phyloP scores from a whole-genome alignment of 2,113 vertebrate genomes.

The Struthio camelus region DNA sequence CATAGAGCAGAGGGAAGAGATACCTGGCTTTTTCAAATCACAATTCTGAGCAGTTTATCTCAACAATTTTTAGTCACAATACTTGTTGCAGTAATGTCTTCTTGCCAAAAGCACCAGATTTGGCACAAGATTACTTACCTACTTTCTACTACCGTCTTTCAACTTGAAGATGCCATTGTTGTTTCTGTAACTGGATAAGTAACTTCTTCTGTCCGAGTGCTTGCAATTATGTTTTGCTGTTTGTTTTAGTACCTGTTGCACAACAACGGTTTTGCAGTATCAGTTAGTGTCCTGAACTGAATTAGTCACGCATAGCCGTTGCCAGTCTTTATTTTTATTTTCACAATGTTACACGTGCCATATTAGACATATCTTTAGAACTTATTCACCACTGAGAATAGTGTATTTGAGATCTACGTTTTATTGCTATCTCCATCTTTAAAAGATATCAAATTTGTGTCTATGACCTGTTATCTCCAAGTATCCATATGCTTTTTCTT shows the following conservation, averaged over 20 bases:
- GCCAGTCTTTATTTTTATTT: neutral
- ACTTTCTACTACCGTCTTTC: neutral
- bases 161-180: neutral
- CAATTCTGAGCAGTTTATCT: neutral
- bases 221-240: neutral
- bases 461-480: neutral
- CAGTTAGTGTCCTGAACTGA: neutral
- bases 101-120: neutral
- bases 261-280: neutral
- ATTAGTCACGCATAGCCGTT: neutral
- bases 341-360: neutral
- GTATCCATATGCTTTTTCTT: neutral
- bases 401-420: neutral
- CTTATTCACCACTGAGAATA: neutral
- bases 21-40: neutral
- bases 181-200: accelerated
- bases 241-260: neutral
- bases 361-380: neutral
- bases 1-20: neutral
- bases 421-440: neutral
- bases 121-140: neutral
- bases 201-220: neutral
- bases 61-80: neutral
- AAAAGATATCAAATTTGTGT: neutral
- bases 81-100: neutral